These are phyloP conservation scores for Trissolcus basalis DNA, from an alignment of 1,140 invertebrate species.

Conservation along the genomic window DNA sequence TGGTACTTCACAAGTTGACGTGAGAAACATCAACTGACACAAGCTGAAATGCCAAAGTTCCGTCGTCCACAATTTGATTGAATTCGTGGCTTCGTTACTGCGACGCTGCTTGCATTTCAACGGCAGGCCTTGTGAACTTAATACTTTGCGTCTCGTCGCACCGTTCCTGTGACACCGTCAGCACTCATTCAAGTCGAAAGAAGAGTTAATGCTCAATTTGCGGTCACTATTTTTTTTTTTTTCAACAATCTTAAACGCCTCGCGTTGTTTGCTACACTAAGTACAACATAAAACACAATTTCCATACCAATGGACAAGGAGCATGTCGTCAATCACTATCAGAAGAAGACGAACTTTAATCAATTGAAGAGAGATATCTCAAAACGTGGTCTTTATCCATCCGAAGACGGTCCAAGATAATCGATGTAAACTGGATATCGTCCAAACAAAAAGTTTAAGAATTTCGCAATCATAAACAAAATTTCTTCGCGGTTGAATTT, in stretches of 20 bases:
- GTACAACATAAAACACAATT: slow-evolving; percentile 48
- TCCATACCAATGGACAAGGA: slow-evolving; percentile 31
- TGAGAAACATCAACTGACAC: slow-evolving; percentile 69
- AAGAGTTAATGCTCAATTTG: slow-evolving; percentile 55
- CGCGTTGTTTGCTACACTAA: slow-evolving; percentile 35
- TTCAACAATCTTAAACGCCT: slow-evolving; percentile 40
- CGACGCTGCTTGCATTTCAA: slow-evolving; percentile 66
- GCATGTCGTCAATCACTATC: slow-evolving; percentile 29
- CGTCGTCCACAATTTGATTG: slow-evolving; percentile 62
- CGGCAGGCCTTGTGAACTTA: slow-evolving; percentile 63
- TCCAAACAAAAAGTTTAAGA: slow-evolving; percentile 34
- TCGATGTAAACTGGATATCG: slow-evolving; percentile 31
- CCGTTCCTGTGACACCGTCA: slow-evolving; percentile 63
- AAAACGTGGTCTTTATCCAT: slow-evolving; percentile 34
- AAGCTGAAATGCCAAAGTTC: slow-evolving; percentile 69
- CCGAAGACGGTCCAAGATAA: slow-evolving; percentile 40
- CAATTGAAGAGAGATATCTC: background rate
- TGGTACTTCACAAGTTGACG: slow-evolving; percentile 24
- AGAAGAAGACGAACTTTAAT: slow-evolving; percentile 20
- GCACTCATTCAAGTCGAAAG: slow-evolving; percentile 29
- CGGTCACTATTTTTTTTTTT: slow-evolving; percentile 27
- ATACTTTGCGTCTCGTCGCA: slow-evolving; percentile 36
- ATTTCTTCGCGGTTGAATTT: slow-evolving; percentile 22
- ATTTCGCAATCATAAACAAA: slow-evolving; percentile 12
- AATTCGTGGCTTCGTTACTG: slow-evolving; percentile 63